Evolutionary conservation across 2,797 vertebrate species (phyloP).

Genomic region (Artibeus jamaicensis): DNA sequence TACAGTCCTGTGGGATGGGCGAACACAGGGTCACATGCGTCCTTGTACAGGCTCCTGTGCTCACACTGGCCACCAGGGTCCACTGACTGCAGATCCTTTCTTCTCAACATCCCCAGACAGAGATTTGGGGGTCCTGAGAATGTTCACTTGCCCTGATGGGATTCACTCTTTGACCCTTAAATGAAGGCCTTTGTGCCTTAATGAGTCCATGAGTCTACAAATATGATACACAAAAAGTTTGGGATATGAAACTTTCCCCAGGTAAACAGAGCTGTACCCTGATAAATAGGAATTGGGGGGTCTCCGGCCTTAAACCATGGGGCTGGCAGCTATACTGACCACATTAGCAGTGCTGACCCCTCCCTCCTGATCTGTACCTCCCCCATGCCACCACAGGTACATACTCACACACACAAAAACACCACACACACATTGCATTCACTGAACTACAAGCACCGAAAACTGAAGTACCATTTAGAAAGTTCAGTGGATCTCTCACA

Average conservation of each 20-base stretch:
- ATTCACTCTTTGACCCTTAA: background rate
- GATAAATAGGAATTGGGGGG: too few relatives aligned
- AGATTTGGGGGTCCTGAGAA: background rate
- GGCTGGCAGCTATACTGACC: fast-evolving
- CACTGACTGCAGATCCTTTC: background rate
- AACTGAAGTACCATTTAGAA: fast-evolving
- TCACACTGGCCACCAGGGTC: fast-evolving
- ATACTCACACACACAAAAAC: background rate
- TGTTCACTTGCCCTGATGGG: fast-evolving
- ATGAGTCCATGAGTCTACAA: fast-evolving
- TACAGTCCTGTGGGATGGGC: fast-evolving
- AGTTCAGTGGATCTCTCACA: background rate
- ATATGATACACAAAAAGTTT: background rate
- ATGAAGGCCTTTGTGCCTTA: background rate
- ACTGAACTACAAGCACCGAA: background rate
- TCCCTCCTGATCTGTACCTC: background rate
- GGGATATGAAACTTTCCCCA: fast-evolving
- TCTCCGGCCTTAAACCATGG: fast-evolving
- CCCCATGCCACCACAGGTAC: background rate
- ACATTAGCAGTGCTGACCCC: fast-evolving
- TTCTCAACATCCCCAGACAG: too few relatives aligned
- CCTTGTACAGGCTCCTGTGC: fast-evolving
- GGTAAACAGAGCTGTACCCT: background rate
- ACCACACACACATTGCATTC: background rate
- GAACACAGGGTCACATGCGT: fast-evolving